Evolutionary conservation across 2,113 vertebrate genomes (phyloP).

Genomic region (Acanthochromis polyacanthus): DNA sequence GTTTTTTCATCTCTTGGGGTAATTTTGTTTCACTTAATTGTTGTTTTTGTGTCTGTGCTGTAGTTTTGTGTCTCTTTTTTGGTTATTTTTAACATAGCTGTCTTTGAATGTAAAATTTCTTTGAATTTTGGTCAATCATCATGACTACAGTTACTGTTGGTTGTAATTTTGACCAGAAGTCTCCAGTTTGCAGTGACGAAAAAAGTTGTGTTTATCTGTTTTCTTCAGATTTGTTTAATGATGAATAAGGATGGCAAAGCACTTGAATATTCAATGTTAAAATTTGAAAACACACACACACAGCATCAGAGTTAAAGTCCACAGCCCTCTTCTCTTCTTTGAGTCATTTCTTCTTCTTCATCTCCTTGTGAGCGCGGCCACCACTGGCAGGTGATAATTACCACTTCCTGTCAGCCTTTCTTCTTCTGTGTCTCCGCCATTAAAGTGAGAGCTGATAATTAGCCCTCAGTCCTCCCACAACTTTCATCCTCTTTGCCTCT

Average conservation of each 20-base stretch:
- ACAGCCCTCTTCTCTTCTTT: not conserved
- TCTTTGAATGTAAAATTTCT: no score
- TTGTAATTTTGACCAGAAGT: no score
- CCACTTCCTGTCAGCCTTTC: conserved; percentile 9
- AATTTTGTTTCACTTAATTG: no score
- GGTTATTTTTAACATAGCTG: no score
- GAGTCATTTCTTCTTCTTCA: conserved; percentile 8
- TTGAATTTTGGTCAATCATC: no score
- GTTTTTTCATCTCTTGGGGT: no score
- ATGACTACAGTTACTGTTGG: no score
- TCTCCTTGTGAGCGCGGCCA: not conserved
- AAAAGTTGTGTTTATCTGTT: not conserved
- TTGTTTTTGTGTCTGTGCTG: no score
- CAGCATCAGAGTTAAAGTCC: not conserved
- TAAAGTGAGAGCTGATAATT: conserved; percentile 28
- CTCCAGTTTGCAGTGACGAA: no score
- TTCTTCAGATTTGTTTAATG: no score
- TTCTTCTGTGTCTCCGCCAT: not conserved
- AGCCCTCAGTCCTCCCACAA: conserved; percentile 28
- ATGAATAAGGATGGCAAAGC: not conserved
- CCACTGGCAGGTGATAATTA: conserved; percentile 48
- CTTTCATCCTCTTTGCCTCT: not conserved
- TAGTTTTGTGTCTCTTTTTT: no score
- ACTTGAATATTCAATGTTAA: not conserved
- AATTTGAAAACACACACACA: no score